Evolutionary conservation across 2,113 vertebrate genomes (phyloP), one percentile per base, ranked within the genome.

Genomic region (Corvus moneduloides): DNA sequence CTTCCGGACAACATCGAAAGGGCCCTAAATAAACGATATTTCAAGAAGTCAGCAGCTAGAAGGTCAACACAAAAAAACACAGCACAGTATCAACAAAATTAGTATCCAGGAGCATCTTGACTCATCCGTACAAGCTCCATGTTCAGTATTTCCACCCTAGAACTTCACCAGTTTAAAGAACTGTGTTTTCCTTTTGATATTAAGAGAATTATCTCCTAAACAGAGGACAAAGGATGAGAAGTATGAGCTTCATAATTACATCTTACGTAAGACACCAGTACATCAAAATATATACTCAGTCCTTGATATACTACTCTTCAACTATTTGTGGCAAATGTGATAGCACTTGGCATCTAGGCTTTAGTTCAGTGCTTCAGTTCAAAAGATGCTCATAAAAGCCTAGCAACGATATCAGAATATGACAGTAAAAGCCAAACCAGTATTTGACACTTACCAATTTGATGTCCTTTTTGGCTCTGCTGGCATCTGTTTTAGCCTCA

Each of bases 1-100:
- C 88, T 99, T 99, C 82, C 99, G 98, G 75, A 99, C 99, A 23
- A 99, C 99, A 55, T 99, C 99, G 33, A 99, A 99, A 4, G 99
- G 99, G 48, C 99, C 99, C 99, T 99, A 83, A 55, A 89, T 35
- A 91, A 94, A 78, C 13, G 17, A 10, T 5, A 69, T 78, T 84
- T 78, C 76, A 76, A 59, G 12, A 67, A 82, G 24, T 89, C 77
- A 84, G 56, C 0, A 2, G 35, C 67, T 24, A 63, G 21, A 75
- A 72, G n/a, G 35, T 62, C 46, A 76, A 54, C 32, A 52, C 22
- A 66, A 49, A 37, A 39, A 61, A 28, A 75, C 19, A 55, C 37
- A 67, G 43, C 48, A 75, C 32, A 44, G 0, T 10, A 77, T 35
- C 51, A 74, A 54, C 15, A 39, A 8, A 54, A 28, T 28, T 1